Evolutionary conservation across 2,888 invertebrate genomes (phyloP).

Genomic region (Thyatira batis): DNA sequence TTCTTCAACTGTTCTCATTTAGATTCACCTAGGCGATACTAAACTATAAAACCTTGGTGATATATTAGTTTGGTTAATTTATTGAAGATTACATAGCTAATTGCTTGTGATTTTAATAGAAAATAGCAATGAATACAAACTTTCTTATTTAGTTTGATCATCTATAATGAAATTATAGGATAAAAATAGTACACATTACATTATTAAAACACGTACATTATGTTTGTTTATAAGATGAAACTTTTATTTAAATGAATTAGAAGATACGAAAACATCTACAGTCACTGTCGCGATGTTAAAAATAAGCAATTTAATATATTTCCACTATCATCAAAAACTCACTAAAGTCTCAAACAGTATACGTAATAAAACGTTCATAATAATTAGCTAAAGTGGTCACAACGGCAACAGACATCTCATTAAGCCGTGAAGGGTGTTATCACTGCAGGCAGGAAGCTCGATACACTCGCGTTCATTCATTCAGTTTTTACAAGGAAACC

Average conservation of each 20-base stretch:
- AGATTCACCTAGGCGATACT: constrained; percentile 8
- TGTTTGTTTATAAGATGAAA: too few species aligned
- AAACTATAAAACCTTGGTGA: constrained; percentile 8
- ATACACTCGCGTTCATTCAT: constrained; percentile 59
- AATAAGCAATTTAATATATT: background rate
- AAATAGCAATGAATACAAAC: too few species aligned
- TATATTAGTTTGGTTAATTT: background rate
- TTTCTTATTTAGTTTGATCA: too few species aligned
- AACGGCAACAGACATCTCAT: constrained; percentile 38
- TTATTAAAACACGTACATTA: too few species aligned
- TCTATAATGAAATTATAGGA: too few species aligned
- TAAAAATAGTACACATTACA: too few species aligned
- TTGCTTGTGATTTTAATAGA: too few species aligned
- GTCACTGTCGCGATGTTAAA: background rate
- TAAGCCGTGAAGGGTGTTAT: constrained; percentile 54
- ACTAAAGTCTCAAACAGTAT: background rate
- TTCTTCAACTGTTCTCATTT: constrained; percentile 40
- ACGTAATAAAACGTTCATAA: constrained; percentile 29
- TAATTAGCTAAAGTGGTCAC: constrained; percentile 34
- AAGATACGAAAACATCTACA: too few species aligned
- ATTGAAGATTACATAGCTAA: too few species aligned
- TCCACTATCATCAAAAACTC: background rate
- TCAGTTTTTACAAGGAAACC: constrained; percentile 64
- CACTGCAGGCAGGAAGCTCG: constrained; percentile 62
- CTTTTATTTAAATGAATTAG: too few species aligned